A percentile compares a stretch with the other conserved stretches of the same genome.
These are phyloP conservation scores for Marisa cornuarietis DNA, from an alignment of 1,140 invertebrate species.

Conservation along the genomic window DNA sequence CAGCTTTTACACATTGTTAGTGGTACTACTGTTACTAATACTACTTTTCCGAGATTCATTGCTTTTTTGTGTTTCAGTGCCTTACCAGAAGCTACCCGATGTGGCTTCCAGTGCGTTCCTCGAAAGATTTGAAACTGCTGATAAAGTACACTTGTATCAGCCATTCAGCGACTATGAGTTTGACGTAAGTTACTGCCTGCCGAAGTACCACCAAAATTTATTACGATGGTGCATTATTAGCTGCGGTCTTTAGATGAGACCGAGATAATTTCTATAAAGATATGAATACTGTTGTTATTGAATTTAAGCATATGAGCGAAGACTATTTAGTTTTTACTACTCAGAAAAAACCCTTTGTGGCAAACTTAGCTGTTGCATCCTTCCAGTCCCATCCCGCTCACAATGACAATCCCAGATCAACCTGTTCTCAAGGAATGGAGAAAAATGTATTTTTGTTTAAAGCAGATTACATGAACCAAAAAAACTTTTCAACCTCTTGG, in stretches of 20 bases:
- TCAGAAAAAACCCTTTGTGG: too few species aligned
- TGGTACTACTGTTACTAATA: neutral
- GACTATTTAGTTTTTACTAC: neutral
- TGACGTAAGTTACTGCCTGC: neutral
- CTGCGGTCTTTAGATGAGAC: neutral
- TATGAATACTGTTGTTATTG: neutral
- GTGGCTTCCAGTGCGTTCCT: neutral
- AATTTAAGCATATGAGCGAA: neutral
- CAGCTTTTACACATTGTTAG: neutral
- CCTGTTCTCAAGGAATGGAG: too few species aligned
- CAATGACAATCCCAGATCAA: neutral
- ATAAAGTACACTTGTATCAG: neutral
- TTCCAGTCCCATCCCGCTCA: neutral
- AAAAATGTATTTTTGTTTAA: too few species aligned
- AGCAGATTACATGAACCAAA: too few species aligned
- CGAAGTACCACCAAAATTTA: neutral
- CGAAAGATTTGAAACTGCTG: slow-evolving; percentile 2
- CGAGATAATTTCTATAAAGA: neutral
- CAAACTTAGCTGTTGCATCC: too few species aligned
- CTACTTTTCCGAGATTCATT: too few species aligned
- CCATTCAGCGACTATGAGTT: neutral
- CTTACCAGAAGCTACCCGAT: neutral
- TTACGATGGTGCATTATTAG: neutral
- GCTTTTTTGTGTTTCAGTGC: neutral
- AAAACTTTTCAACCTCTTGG: too few species aligned